Conservation (phyloP, 2,888 invertebrate species). For the Aspidapion aeneum region DNA sequence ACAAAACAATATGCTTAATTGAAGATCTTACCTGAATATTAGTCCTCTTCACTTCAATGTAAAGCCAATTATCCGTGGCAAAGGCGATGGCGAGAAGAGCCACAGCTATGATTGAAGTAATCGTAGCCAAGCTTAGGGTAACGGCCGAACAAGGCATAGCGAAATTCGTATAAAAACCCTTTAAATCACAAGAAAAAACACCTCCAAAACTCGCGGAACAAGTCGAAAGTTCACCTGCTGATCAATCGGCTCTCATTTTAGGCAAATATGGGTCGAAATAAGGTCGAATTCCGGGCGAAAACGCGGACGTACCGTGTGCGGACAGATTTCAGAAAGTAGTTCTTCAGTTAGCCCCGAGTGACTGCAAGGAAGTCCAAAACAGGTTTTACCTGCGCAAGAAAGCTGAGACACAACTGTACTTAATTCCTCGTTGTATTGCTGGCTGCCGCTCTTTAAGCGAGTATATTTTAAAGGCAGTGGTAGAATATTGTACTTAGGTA, state of each 20-base stretch:
- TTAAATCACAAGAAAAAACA: conserved; percentile 12
- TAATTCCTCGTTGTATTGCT: conserved; percentile 2
- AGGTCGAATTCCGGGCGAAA: not conserved
- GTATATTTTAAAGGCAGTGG: too few species aligned
- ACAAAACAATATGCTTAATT: too few species aligned
- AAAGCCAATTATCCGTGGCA: conserved; percentile 96
- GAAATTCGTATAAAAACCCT: not conserved
- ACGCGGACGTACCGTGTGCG: not conserved
- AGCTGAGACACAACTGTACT: conserved; percentile 16
- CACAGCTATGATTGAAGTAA: conserved; percentile 92
- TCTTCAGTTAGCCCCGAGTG: conserved; percentile 3
- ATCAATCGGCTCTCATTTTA: not conserved
- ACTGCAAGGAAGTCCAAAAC: conserved; percentile 16
- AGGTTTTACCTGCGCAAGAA: conserved; percentile 25
- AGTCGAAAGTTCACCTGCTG: not conserved
- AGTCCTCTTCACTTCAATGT: conserved; percentile 86
- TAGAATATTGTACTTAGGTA: too few species aligned
- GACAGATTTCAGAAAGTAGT: conserved; percentile 1
- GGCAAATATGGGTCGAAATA: not conserved
- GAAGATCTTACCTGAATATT: conserved; percentile 81
- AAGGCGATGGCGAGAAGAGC: conserved; percentile 91
- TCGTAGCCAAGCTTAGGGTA: conserved; percentile 91
- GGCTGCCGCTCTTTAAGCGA: not conserved
- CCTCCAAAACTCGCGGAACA: conserved; percentile 9
- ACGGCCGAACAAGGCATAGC: conserved; percentile 91